Percentiles rank a stretch among this genome's conserved stretches.
Evolutionary conservation across 1,140 invertebrate species (phyloP).

Genomic region (Eubasilissa regina): DNA sequence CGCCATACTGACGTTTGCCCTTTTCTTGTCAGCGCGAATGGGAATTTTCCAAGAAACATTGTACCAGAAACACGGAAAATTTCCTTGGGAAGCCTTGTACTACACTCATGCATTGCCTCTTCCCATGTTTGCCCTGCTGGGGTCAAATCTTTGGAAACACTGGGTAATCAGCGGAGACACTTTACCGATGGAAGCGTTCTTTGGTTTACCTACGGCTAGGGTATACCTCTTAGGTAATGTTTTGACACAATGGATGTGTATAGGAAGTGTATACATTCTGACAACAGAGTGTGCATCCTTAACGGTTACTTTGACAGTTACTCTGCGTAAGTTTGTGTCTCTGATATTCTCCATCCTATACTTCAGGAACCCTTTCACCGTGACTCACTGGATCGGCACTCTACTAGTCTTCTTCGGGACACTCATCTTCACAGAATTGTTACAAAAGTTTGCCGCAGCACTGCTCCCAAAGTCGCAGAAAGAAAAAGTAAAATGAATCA

Average conservation of each 20-base stretch:
- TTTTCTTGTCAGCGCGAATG: slow-evolving; percentile 96
- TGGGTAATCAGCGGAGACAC: slow-evolving; percentile 75
- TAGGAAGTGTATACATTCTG: slow-evolving; percentile 93
- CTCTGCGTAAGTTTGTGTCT: slow-evolving; percentile 95
- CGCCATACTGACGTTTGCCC: slow-evolving; percentile 85
- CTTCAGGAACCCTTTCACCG: slow-evolving; percentile 95
- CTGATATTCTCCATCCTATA: slow-evolving; percentile 96
- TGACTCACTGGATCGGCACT: slow-evolving; percentile 94
- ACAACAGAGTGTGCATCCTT: slow-evolving; percentile 95
- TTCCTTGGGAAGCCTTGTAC: slow-evolving; percentile 95
- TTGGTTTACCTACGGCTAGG: slow-evolving; percentile 82
- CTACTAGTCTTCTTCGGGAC: slow-evolving; percentile 94
- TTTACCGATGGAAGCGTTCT: slow-evolving; percentile 68
- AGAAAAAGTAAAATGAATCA: slow-evolving; percentile 55
- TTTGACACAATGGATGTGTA: slow-evolving; percentile 95
- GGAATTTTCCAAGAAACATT: slow-evolving; percentile 97
- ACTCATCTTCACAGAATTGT: slow-evolving; percentile 90
- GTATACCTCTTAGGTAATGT: slow-evolving; percentile 90
- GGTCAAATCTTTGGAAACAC: slow-evolving; percentile 84
- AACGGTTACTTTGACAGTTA: slow-evolving; percentile 96
- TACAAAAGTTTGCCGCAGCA: slow-evolving; percentile 66
- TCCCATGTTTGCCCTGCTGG: slow-evolving; percentile 86
- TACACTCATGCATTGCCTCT: slow-evolving; percentile 94
- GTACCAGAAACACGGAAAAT: slow-evolving; percentile 91
- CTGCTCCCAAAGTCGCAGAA: slow-evolving; percentile 57